Evolutionary conservation across 2,888 invertebrate genomes (phyloP), one percentile per base, ranked within the genome.

Genomic region (Cinara cedri): DNA sequence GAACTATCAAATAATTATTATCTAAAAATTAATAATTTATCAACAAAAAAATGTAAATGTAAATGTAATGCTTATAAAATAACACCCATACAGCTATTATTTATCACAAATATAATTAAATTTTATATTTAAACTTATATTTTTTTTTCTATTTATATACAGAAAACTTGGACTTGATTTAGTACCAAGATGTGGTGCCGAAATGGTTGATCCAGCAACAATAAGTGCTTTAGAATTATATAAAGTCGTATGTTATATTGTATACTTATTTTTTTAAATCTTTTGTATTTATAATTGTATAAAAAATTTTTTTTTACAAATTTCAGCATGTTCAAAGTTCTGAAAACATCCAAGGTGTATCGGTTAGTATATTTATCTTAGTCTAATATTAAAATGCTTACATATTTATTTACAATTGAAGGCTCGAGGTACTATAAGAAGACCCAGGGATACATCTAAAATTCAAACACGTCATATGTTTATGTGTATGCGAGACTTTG

Each of bases 121-220:
- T 6, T 3, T 34, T 34, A 34, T 6, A 34, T 34, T 34, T 34
- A 4, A 34, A 34, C 34, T 4, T 4, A 6, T 34, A 34, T 34
- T 4, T 34, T 3, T 4, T 34, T 34, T 34, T 34, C 21, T 81
- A 83, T 81, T 83, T 82, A 84, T 83, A 34, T 34, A 57, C 88
- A 97, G 97, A 86, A 95, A 96, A 88, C 89, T 97, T 72, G 94
- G 94, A 0, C 86, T 97, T 85, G 97, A 97, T 87, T 87, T 97
- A 85, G 97, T 97, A 34, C 97, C 97, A 0, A 90, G 97, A 42
- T 91, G 93, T 82, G 94, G 95, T 49, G 92, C 94, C 42, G 91
- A 95, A 85, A 95, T 95, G 86, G 95, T 97, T 54, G 95, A 96
- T 85, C 93, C 95, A 46, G 95, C 95, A 84, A 90, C 92, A 70